A percentile compares a stretch with the other conserved stretches of the same genome.
phyloP scores from a whole-genome alignment of 1,140 invertebrate genomes.

The Dufourea novaeangliae region DNA sequence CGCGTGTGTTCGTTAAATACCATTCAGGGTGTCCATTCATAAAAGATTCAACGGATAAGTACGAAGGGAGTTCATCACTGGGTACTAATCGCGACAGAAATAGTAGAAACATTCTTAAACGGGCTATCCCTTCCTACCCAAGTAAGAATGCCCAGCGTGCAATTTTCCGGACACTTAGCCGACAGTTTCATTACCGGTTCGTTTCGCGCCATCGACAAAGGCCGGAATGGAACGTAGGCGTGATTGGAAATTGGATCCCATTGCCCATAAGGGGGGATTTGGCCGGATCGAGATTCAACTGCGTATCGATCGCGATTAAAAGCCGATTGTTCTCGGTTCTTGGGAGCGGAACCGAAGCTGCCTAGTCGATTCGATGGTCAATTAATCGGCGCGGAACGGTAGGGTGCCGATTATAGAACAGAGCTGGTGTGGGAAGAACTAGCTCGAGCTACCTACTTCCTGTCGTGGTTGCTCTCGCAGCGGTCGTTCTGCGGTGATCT shows the following conservation, averaged over 20 bases:
- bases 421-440: no score
- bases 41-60: no score
- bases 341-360: conserved; percentile 16
- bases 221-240: conserved; percentile 9
- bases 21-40: no score
- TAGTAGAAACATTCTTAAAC: neutral
- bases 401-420: neutral
- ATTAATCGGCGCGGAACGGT: conserved; percentile 44
- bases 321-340: conserved; percentile 33
- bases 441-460: conserved; percentile 32
- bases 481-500: neutral
- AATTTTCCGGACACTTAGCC: conserved; percentile 58
- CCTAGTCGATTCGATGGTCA: conserved; percentile 27
- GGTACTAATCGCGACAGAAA: neutral
- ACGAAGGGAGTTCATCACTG: no score
- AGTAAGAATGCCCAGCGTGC: neutral
- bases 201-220: conserved; percentile 5
- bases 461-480: no score
- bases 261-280: no score
- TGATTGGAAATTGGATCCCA: conserved; percentile 59
- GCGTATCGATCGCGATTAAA: conserved; percentile 44
- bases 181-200: conserved; percentile 48
- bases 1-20: neutral
- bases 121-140: no score
- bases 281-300: neutral